Conservation (phyloP, 1,140 invertebrate genomes). For the Orussus abietinus region DNA sequence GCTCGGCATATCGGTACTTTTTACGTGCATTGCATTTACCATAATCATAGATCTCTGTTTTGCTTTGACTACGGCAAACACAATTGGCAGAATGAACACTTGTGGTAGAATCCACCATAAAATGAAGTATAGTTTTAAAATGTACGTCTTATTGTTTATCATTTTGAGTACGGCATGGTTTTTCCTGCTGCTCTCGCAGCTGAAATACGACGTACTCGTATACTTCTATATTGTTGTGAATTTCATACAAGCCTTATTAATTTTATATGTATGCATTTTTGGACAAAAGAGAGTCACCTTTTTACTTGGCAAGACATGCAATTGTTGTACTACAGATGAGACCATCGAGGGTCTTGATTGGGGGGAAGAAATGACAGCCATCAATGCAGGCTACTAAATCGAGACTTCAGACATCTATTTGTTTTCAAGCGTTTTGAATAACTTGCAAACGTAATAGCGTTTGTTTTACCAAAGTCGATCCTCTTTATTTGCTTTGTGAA, state of each 20-base stretch:
- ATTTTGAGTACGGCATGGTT: constrained; percentile 72
- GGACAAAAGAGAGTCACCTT: constrained; percentile 73
- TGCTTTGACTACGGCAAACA: constrained; percentile 71
- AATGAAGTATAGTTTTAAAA: constrained; percentile 76
- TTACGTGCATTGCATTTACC: constrained; percentile 72
- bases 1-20: constrained; percentile 75
- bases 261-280: constrained; percentile 72
- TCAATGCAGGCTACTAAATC: constrained; percentile 69
- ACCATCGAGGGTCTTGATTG: constrained; percentile 64
- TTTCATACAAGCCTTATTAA: constrained; percentile 65
- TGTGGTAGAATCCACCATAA: constrained; percentile 82
- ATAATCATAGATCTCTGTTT: constrained; percentile 75
- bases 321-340: constrained; percentile 59
- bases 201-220: constrained; percentile 65
- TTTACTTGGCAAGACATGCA: constrained; percentile 70
- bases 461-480: no score
- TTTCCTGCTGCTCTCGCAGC: constrained; percentile 68
- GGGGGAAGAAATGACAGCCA: constrained; percentile 82
- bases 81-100: constrained; percentile 72
- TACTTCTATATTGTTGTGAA: constrained; percentile 73
- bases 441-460: no score
- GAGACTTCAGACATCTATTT: no score
- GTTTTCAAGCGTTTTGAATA: no score
- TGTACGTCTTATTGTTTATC: constrained; percentile 70
- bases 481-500: no score